Base-by-base conservation (phyloP, 2,888 invertebrate species). In the Nyleta sp. region DNA sequence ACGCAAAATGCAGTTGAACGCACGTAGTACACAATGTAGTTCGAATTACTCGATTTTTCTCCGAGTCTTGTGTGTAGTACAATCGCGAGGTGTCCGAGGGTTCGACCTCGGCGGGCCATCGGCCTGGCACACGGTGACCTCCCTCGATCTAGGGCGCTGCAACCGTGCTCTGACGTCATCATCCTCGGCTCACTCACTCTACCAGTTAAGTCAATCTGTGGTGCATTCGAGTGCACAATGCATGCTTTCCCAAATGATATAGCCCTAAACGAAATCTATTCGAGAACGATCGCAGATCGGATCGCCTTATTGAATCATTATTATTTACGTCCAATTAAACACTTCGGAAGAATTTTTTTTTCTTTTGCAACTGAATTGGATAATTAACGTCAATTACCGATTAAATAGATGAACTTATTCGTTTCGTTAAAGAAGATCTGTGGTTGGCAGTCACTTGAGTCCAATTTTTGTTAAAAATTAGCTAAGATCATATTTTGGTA, bases 91-190 rank as follows among this genome's bases (percentile, higher is more conserved):
- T 85, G 86, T 84, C 84, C 84, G 86, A 89, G 90, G 88, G 89
- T 89, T 88, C 87, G 90, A 90, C 90, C 90, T 91, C 90, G 90
- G 80, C 86, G 87, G 90, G 90, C 88, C 90, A 87, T 90, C 90
- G 90, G 90, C 90, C 89, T 84, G 89, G 88, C 86, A 86, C 87
- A 87, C 87, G 87, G 88, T 91, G 90, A 90, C 90, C 90, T 91
- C 90, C 89, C 89, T 84, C 90, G 84, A 90, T 90, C 89, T 91
- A 89, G 90, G 90, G 89, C 90, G 88, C 89, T 89, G 89, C 88
- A 89, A 89, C 89, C 85, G 86, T 85, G 87, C 86, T 87, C 86
- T 89, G 89, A 89, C 89, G 89, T 89, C 89, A 89, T 88, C 79
- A 83, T 80, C 84, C 81, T 85, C 85, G 84, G 74, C 85, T 84